Conservation (phyloP, 2,797 vertebrate genomes). For the Girardinus metallicus region DNA sequence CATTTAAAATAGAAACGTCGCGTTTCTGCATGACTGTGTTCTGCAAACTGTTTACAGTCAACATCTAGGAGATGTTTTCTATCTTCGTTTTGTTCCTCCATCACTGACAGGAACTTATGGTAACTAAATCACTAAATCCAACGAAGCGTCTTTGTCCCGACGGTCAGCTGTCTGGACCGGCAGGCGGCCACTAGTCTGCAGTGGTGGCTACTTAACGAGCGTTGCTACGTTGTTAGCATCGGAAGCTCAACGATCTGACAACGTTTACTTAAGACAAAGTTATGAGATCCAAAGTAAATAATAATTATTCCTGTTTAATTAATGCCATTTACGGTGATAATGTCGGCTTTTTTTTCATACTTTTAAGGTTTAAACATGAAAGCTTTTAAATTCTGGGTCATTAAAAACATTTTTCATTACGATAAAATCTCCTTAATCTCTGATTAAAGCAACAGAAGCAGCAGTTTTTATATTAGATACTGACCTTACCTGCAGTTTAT, state of each 20-base stretch:
- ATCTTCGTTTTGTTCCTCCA: background rate
- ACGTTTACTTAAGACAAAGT: background rate
- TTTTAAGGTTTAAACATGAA: background rate
- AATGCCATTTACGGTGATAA: background rate
- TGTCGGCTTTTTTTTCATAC: background rate
- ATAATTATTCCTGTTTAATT: background rate
- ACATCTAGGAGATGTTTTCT: background rate
- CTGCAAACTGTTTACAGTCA: too few species aligned
- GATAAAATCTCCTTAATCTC: background rate
- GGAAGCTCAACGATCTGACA: background rate
- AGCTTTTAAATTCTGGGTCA: background rate
- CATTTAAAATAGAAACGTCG: too few species aligned
- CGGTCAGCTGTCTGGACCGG: background rate
- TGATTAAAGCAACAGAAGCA: background rate
- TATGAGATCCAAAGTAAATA: background rate
- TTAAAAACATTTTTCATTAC: background rate
- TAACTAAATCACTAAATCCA: background rate
- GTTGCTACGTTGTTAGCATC: too few species aligned
- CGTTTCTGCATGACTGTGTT: too few species aligned
- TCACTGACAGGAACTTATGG: background rate
- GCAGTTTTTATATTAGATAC: conserved; percentile 45
- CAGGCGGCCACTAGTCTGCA: background rate
- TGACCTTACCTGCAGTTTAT: conserved; percentile 32
- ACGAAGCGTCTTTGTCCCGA: background rate
- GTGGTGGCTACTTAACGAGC: background rate